Percentiles rank a stretch among this genome's conserved stretches.
These are phyloP conservation scores for Callipepla californica DNA, from an alignment of 2,113 vertebrate species.

Conservation along the genomic window DNA sequence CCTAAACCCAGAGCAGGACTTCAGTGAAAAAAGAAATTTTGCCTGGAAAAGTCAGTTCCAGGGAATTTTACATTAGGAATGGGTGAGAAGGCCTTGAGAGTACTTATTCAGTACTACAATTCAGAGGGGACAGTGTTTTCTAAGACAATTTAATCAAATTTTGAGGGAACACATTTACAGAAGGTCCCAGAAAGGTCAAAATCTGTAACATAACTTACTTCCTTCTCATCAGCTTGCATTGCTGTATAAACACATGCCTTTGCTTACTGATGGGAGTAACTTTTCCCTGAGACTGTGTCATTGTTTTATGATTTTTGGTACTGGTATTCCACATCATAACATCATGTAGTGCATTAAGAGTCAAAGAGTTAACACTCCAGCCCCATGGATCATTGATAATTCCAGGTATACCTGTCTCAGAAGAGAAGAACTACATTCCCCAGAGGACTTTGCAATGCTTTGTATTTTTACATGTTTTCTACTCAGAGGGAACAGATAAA, in stretches of 20 bases:
- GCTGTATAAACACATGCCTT: fast-evolving
- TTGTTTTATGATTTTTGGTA: no score
- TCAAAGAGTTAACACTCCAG: no score
- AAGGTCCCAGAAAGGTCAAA: background rate
- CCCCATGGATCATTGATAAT: no score
- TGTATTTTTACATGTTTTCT: no score
- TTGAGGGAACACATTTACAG: background rate
- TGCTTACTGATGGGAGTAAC: background rate
- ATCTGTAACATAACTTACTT: background rate
- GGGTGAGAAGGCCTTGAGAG: background rate
- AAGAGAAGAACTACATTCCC: no score
- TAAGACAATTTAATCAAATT: background rate
- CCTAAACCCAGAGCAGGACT: background rate
- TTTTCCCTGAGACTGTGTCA: background rate
- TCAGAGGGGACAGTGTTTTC: background rate
- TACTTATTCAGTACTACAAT: background rate
- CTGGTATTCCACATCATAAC: no score
- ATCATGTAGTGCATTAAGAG: no score
- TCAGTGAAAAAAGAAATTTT: background rate
- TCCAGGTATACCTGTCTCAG: no score
- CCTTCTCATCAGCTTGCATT: background rate
- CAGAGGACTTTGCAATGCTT: no score
- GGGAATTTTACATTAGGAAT: background rate
- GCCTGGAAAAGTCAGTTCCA: background rate
- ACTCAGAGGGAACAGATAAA: no score